A percentile compares a stretch with the other conserved stretches of the same genome.
Conservation (phyloP, 2,888 invertebrate species). For the Exephanes ischioxanthus region DNA sequence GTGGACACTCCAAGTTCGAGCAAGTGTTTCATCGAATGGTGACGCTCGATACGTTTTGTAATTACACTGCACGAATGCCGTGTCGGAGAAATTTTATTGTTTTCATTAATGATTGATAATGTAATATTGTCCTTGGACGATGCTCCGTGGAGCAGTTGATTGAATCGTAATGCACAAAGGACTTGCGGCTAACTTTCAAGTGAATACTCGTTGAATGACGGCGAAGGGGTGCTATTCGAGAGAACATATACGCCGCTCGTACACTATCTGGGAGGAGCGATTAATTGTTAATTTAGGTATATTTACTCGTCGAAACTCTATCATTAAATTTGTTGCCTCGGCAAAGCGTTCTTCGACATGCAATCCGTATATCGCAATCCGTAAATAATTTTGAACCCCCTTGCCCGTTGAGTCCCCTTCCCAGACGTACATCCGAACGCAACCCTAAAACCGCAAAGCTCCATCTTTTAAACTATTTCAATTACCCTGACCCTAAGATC, state of each 20-base stretch:
- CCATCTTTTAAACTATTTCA: too few species aligned
- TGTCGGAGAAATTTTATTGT: too few species aligned
- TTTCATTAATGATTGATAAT: too few species aligned
- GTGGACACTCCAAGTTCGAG: too few species aligned
- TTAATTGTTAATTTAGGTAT: constrained; percentile 41
- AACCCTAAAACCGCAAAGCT: too few species aligned
- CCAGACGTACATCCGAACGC: too few species aligned
- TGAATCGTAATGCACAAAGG: background rate
- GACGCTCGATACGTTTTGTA: too few species aligned
- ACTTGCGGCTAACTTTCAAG: constrained; percentile 36
- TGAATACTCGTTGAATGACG: constrained; percentile 41
- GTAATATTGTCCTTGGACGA: too few species aligned
- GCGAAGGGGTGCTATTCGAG: background rate
- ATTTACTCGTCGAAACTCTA: constrained; percentile 35
- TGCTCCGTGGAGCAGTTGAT: background rate
- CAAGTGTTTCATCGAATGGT: too few species aligned
- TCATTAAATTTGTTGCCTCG: constrained; percentile 49
- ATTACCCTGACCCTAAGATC: too few species aligned
- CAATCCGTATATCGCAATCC: constrained; percentile 1
- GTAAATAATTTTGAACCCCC: background rate
- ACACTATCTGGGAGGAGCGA: background rate
- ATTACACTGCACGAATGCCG: too few species aligned
- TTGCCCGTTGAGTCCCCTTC: too few species aligned
- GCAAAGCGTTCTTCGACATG: constrained; percentile 53
- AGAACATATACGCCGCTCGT: background rate